phyloP scores from a whole-genome alignment of 2,888 invertebrate genomes.

The Erannis defoliaria region DNA sequence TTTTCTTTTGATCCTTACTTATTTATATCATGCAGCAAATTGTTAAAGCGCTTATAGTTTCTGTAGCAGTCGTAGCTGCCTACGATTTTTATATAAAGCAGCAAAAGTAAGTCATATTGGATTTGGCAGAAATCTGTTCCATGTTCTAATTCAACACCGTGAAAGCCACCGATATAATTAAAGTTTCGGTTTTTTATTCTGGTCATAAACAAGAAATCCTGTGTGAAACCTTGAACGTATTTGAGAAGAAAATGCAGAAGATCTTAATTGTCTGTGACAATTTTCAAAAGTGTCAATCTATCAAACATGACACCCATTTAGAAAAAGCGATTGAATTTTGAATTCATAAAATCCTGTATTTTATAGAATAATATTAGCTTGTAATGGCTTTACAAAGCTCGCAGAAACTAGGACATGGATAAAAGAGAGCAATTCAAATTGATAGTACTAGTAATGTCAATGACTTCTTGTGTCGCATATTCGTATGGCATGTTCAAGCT shows the following conservation, averaged over 20 bases:
- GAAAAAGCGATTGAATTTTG: conserved; percentile 9
- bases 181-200: neutral
- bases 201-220: conserved; percentile 3
- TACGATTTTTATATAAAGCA: conserved; percentile 58
- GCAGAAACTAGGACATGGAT: conserved; percentile 62
- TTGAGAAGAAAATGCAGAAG: conserved; percentile 3
- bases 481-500: conserved; percentile 64
- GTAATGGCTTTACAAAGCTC: conserved; percentile 54
- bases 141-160: neutral
- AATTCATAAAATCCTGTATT: conserved; percentile 9
- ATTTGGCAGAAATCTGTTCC: neutral
- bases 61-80: conserved; percentile 56
- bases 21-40: conserved; percentile 52
- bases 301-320: conserved; percentile 15
- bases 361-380: conserved; percentile 40
- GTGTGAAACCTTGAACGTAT: neutral
- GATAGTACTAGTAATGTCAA: conserved; percentile 62
- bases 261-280: conserved; percentile 16
- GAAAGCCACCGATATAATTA: neutral
- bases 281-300: conserved; percentile 21
- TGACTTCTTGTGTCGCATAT: conserved; percentile 67
- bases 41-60: conserved; percentile 53
- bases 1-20: conserved; percentile 19
- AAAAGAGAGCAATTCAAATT: conserved; percentile 67
- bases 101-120: conserved; percentile 32